phyloP scores from a whole-genome alignment of 2,797 vertebrate genomes.

The Chiloscyllium punctatum region DNA sequence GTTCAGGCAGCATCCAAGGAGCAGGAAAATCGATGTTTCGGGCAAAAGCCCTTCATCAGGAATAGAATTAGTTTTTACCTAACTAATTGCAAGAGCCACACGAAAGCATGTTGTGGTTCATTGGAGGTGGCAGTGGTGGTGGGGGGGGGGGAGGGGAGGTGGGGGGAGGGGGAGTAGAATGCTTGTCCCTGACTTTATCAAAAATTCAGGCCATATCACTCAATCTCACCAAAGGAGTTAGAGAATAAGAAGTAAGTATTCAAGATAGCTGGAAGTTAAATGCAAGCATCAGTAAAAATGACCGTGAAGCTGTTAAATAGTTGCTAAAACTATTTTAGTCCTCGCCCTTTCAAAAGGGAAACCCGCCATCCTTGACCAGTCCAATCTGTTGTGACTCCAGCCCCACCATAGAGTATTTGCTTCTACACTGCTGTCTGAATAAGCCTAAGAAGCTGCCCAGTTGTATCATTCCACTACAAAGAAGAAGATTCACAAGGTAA shows the following conservation, averaged over 20 bases:
- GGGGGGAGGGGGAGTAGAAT: no score
- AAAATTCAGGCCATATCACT: not conserved
- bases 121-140: no score
- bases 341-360: not conserved
- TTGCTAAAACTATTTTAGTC: not conserved
- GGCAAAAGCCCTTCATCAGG: no score
- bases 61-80: no score
- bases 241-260: not conserved
- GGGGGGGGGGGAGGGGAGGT: no score
- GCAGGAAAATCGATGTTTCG: no score
- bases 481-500: not conserved
- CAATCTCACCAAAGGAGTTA: not conserved
- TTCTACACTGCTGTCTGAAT: not conserved
- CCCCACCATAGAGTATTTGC: not conserved
- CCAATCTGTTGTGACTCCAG: not conserved
- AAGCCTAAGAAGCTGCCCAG: not conserved
- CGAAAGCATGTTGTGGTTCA: not conserved
- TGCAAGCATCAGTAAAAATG: not conserved
- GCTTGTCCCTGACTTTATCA: not conserved
- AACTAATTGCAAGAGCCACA: not conserved
- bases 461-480: not conserved
- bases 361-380: no score
- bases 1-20: no score
- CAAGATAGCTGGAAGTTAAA: not conserved
- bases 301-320: not conserved